Evolutionary conservation across 35 echinoderm and acorn worm species (phyloP).

Genomic region (Ophioderma brevispina): DNA sequence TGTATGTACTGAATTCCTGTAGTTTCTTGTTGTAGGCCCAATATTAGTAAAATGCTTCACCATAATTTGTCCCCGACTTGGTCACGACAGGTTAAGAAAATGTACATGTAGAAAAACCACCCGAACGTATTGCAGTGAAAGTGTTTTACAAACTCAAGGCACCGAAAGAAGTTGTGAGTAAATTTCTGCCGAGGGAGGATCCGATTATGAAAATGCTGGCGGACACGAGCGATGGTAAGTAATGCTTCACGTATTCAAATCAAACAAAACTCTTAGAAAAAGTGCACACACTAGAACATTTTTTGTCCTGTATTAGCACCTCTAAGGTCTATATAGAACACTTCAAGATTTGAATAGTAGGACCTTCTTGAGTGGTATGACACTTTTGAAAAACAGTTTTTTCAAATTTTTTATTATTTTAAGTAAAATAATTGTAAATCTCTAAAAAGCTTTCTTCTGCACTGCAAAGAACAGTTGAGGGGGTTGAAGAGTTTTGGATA

Average conservation of each 20-base stretch:
- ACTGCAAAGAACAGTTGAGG: no score
- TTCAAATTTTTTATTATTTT: no score
- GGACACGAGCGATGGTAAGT: conserved; percentile 91
- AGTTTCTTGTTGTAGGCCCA: background rate
- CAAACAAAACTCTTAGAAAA: background rate
- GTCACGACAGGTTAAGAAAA: conserved; percentile 59
- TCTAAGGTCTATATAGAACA: no score
- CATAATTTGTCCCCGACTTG: background rate
- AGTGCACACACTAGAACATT: no score
- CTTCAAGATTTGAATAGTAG: no score
- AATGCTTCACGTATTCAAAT: background rate
- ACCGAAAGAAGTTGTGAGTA: conserved; percentile 62
- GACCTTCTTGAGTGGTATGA: no score
- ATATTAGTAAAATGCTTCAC: background rate
- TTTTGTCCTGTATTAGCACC: no score
- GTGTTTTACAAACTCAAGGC: conserved; percentile 78
- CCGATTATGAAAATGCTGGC: conserved; percentile 81
- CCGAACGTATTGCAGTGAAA: conserved; percentile 75
- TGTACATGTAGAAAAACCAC: conserved; percentile 77
- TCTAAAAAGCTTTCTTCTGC: no score
- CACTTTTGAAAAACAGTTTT: no score
- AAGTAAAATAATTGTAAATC: no score
- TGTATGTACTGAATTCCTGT: no score
- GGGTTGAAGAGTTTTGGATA: no score
- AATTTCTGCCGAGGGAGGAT: conserved; percentile 84